A percentile compares a stretch with the other conserved stretches of the same genome.
Conservation (phyloP, 2,888 invertebrate species). For the Oscheius sp. region DNA sequence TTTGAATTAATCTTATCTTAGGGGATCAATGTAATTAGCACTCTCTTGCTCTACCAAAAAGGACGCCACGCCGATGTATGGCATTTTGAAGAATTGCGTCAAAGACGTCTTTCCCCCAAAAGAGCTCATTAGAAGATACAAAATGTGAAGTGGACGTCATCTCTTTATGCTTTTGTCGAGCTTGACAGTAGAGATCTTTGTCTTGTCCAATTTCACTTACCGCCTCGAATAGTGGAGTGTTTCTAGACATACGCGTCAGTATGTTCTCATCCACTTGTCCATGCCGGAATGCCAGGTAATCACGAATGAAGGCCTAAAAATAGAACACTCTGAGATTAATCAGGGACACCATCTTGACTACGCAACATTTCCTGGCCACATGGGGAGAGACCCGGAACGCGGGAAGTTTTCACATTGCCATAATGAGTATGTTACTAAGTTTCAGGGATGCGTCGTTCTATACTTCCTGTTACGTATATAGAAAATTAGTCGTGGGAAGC, state of each 20-base stretch:
- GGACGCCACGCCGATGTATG: background rate
- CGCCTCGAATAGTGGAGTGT: constrained; percentile 65
- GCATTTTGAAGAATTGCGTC: constrained; percentile 16
- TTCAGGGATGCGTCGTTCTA: background rate
- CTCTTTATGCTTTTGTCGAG: background rate
- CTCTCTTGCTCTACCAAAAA: too few species aligned
- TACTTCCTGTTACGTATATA: constrained; percentile 12
- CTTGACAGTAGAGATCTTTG: background rate
- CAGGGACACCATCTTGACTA: constrained; percentile 9
- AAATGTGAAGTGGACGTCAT: background rate
- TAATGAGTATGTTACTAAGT: constrained; percentile 9
- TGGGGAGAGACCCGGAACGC: constrained; percentile 1
- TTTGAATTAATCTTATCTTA: too few species aligned
- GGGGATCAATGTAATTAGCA: too few species aligned
- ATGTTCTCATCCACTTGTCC: constrained; percentile 29
- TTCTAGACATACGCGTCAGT: constrained; percentile 45
- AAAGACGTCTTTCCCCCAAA: constrained; percentile 1
- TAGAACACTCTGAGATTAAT: background rate
- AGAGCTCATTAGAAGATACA: constrained; percentile 22
- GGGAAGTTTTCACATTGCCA: background rate
- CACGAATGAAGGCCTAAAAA: constrained; percentile 51
- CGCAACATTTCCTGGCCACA: background rate
- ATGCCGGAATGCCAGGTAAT: constrained; percentile 55
- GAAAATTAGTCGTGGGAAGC: constrained; percentile 1
- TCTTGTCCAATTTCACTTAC: constrained; percentile 44